Evolutionary conservation across 1,140 invertebrate genomes (phyloP), one percentile per base, ranked within the genome.

Genomic region (Aphidius ervi): DNA sequence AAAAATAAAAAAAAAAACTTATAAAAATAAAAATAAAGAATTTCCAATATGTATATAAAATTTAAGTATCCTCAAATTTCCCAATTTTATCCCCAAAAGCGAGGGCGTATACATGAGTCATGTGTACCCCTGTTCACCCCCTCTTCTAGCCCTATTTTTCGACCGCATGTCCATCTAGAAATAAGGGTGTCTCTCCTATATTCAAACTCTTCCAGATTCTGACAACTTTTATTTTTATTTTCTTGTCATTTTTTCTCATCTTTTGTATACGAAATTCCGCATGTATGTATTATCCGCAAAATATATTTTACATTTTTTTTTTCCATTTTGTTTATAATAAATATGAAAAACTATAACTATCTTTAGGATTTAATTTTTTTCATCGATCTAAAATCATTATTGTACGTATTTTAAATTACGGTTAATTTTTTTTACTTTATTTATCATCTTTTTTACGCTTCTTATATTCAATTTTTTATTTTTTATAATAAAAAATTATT

Each of bases 61-160:
- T 31, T 31, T 31, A 31, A 62, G 63, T 72, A 65, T 67, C 69
- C 67, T 63, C 62, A 66, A 69, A 68, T 73, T 76, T 76, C 71
- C 72, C 61, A 68, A 74, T 75, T 74, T 74, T 70, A 74, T 74
- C 72, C 71, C 71, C 68, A 72, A 75, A 78, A 74, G 63, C 63
- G 64, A 68, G 74, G 70, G 72, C 64, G 68, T 64, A 50, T 56
- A 64, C 62, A 73, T 79, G 78, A 80, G 68, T 79, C 77, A 79
- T 72, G 71, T 66, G 68, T 68, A 71, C 70, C 70, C 74, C 70
- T 8, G 40, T 52, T 52, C 54, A 43, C 59, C 46, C 9, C 45
- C 59, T 20, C 42, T 39, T 40, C 52, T 41, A n/a, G 52, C 42
- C 70, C 75, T 70, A 73, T 73, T 70, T 71, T 68, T 70, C 67